A percentile compares a stretch with the other conserved stretches of the same genome.
phyloP scores from a whole-genome alignment of 1,140 invertebrate species.

The Papilio helenus region DNA sequence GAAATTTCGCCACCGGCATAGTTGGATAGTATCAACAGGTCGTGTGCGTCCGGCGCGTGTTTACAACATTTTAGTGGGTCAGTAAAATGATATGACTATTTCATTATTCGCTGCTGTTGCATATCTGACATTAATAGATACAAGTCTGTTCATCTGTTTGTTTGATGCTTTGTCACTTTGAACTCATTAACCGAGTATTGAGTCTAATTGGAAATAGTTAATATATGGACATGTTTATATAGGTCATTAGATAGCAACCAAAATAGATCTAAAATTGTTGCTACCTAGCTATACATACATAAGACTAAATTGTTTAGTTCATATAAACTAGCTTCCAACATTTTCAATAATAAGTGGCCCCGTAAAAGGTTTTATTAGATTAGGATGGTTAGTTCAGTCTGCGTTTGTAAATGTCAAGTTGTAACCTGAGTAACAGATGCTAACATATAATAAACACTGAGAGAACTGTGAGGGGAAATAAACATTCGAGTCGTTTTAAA shows the following conservation, averaged over 20 bases:
- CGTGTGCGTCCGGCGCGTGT: slow-evolving; percentile 16
- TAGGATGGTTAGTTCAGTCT: neutral
- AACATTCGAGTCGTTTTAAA: neutral
- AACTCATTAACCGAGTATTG: slow-evolving; percentile 1
- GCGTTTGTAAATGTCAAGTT: neutral
- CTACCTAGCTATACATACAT: neutral
- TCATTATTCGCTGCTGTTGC: slow-evolving; percentile 2
- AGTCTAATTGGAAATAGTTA: neutral
- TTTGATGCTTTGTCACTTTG: slow-evolving; percentile 15
- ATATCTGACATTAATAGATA: slow-evolving; percentile 11
- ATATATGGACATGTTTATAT: slow-evolving; percentile 9
- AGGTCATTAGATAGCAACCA: neutral
- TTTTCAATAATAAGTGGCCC: neutral
- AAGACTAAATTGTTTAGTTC: neutral
- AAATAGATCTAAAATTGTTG: neutral
- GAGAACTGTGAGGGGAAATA: neutral
- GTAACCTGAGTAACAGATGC: neutral
- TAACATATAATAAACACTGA: neutral
- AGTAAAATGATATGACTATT: slow-evolving; percentile 15
- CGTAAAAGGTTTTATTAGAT: neutral
- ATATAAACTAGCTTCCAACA: too few relatives aligned
- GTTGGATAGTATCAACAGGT: neutral
- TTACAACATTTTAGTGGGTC: slow-evolving; percentile 19
- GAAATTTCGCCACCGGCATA: neutral
- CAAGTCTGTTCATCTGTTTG: slow-evolving; percentile 2